Evolutionary conservation across 2,113 vertebrate genomes (phyloP).

Genomic region (Candoia aspera): DNA sequence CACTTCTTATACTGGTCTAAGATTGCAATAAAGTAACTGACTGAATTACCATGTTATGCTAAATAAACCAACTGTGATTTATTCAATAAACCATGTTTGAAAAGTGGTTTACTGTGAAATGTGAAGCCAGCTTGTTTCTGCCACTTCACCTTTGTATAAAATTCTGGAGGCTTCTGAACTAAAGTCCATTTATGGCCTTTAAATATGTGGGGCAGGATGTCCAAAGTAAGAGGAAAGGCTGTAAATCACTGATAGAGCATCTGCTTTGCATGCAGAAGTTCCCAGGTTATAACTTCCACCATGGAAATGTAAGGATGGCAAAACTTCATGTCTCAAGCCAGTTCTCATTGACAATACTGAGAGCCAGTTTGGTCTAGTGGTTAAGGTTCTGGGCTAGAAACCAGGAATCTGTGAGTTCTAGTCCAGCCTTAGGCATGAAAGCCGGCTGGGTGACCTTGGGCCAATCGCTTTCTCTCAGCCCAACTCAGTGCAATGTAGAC

Average conservation of each 20-base stretch:
- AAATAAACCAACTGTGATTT: neutral
- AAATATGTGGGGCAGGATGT: neutral
- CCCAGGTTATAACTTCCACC: neutral
- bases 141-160: neutral
- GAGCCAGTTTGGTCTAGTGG: no score
- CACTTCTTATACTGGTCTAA: neutral
- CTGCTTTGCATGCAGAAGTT: neutral
- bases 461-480: no score
- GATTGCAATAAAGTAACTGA: neutral
- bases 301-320: neutral
- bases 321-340: neutral
- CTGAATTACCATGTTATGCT: neutral
- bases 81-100: neutral
- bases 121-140: neutral
- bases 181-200: neutral
- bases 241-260: neutral
- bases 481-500: no score
- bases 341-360: no score
- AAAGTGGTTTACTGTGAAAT: neutral
- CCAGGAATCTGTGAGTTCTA: no score
- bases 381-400: no score
- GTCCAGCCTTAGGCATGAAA: no score
- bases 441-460: no score
- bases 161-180: neutral
- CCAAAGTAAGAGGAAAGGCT: neutral